Conservation (phyloP, 2,113 vertebrate species). For the Mirounga angustirostris region DNA sequence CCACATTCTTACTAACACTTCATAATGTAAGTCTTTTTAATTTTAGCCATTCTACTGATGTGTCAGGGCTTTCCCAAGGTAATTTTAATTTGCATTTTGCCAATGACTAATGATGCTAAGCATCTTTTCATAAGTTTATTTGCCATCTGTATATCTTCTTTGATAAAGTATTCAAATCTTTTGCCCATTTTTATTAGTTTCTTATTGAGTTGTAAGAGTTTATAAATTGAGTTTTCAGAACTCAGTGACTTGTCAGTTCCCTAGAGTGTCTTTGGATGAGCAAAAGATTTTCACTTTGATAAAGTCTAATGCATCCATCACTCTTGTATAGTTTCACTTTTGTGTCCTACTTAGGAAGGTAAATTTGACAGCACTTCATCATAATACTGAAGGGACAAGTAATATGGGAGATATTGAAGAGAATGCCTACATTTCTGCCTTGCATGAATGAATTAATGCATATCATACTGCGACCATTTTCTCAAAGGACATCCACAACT, state of each 20-base stretch:
- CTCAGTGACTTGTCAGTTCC: conserved; percentile 39
- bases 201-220: neutral
- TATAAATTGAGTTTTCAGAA: neutral
- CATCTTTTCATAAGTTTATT: conserved; percentile 22
- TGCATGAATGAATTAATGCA: conserved; percentile 25
- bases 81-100: conserved; percentile 58
- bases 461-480: neutral
- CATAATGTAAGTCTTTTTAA: neutral
- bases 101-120: neutral
- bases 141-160: neutral
- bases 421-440: conserved; percentile 13
- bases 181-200: neutral
- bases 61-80: neutral
- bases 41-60: neutral
- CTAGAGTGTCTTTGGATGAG: conserved; percentile 9
- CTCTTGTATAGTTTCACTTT: conserved; percentile 12
- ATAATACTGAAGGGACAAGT: neutral
- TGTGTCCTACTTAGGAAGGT: conserved; percentile 21
- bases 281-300: conserved; percentile 60
- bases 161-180: conserved; percentile 48
- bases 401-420: neutral
- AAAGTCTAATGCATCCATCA: conserved; percentile 9
- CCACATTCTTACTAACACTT: neutral
- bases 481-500: neutral
- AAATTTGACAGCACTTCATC: neutral